Percentiles rank a stretch among this genome's conserved stretches.
Evolutionary conservation across 2,113 vertebrate genomes (phyloP).

Genomic region (Periophthalmodon schlosseri): DNA sequence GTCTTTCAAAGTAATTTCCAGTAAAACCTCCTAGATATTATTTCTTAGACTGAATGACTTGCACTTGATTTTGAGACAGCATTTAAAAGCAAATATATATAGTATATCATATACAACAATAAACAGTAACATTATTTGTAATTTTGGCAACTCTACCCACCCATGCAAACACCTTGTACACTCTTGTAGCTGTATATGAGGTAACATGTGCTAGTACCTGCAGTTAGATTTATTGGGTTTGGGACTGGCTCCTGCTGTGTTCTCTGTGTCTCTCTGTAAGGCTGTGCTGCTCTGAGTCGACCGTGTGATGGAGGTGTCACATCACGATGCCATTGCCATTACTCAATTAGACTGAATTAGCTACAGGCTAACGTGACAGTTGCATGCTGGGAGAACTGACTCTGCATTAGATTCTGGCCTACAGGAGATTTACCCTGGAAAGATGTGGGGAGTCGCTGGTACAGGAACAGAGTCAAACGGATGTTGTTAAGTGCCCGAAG

Average conservation of each 20-base stretch:
- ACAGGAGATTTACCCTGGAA: slow-evolving; percentile 34
- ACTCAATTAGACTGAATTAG: slow-evolving; percentile 74
- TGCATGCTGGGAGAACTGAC: slow-evolving; percentile 61
- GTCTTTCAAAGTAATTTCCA: too few relatives aligned
- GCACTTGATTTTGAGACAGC: too few relatives aligned
- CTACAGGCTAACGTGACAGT: slow-evolving; percentile 60
- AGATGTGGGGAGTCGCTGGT: slow-evolving; percentile 20
- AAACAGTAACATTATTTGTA: too few relatives aligned
- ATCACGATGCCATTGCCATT: slow-evolving; percentile 60
- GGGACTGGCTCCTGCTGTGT: slow-evolving; percentile 47
- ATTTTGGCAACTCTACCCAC: too few relatives aligned
- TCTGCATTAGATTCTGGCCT: slow-evolving; percentile 47
- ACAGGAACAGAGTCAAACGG: slow-evolving; percentile 12
- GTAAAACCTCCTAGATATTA: too few relatives aligned
- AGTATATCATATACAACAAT: too few relatives aligned
- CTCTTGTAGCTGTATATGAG: background rate
- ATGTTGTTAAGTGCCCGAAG: background rate
- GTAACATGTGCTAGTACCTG: slow-evolving; percentile 40
- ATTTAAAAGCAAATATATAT: too few relatives aligned
- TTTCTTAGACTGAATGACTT: too few relatives aligned
- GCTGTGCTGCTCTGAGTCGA: slow-evolving; percentile 57
- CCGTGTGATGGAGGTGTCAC: slow-evolving; percentile 66
- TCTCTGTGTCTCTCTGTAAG: slow-evolving; percentile 59
- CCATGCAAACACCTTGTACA: background rate
- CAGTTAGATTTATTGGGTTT: slow-evolving; percentile 70